Conservation (phyloP, 2,888 invertebrate species). For the Diadegma fenestrale region DNA sequence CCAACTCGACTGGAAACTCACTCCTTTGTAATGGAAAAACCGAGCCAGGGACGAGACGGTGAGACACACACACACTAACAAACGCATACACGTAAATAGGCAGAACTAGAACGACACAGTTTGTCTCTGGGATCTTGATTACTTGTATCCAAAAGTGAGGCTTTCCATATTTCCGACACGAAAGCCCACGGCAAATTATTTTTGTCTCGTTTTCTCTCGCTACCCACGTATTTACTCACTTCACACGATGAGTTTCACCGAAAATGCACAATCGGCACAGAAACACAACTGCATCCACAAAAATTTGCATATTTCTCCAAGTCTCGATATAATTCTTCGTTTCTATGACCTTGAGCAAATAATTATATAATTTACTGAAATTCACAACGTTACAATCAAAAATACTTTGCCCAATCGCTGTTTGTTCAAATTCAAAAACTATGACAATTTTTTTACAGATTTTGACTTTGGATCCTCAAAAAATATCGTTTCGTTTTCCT, state of each 20-base stretch:
- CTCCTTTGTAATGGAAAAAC: background rate
- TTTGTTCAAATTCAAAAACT: too few species aligned
- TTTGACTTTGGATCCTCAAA: too few species aligned
- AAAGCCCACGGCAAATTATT: slow-evolving; percentile 18
- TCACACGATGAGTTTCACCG: slow-evolving; percentile 17
- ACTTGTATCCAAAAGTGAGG: slow-evolving; percentile 29
- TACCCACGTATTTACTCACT: slow-evolving; percentile 1
- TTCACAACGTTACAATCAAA: too few species aligned
- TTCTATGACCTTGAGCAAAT: background rate
- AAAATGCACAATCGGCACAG: background rate
- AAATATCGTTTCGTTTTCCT: too few species aligned
- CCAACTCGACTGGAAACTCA: slow-evolving; percentile 16
- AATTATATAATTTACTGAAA: background rate
- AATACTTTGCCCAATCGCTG: too few species aligned
- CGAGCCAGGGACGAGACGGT: background rate
- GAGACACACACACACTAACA: background rate
- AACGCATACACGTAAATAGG: background rate
- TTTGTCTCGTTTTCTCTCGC: slow-evolving; percentile 14
- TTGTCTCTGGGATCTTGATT: slow-evolving; percentile 32
- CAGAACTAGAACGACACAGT: slow-evolving; percentile 16
- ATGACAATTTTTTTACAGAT: too few species aligned
- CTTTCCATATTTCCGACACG: slow-evolving; percentile 23
- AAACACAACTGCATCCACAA: background rate
- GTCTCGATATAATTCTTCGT: too few species aligned
- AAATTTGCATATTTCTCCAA: background rate